These are phyloP conservation scores for Onchidella celtica DNA, from an alignment of 2,888 invertebrate genomes.

Conservation along the genomic window DNA sequence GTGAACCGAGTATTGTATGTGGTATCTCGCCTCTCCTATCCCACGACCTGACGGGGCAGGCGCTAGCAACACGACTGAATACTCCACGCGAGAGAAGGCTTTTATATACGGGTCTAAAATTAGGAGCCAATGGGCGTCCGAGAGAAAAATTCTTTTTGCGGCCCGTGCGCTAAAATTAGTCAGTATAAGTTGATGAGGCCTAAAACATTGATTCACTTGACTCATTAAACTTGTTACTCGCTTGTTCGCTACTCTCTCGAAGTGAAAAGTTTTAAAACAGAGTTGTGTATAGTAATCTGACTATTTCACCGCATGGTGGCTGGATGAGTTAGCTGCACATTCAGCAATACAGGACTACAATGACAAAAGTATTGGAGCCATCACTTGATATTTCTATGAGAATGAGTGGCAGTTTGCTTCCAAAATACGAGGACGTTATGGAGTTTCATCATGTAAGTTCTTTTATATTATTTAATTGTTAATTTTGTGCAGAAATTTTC, in stretches of 20 bases:
- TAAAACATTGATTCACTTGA: too few species aligned
- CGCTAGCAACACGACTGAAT: background rate
- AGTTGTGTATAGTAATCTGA: background rate
- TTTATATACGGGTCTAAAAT: background rate
- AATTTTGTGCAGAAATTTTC: too few species aligned
- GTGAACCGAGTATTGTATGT: background rate
- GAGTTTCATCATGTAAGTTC: conserved; percentile 63
- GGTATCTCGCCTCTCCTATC: background rate
- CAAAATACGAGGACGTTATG: conserved; percentile 57
- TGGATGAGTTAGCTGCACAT: too few species aligned
- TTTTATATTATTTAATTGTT: conserved; percentile 4
- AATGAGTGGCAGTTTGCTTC: conserved; percentile 41
- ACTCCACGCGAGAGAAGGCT: background rate
- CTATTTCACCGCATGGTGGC: too few species aligned
- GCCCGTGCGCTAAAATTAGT: too few species aligned
- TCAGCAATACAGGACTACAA: conserved; percentile 26
- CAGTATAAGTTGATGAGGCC: too few species aligned
- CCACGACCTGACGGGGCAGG: background rate
- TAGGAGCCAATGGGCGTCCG: too few species aligned
- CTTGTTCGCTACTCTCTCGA: background rate
- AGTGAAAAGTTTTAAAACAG: background rate
- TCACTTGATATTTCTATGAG: conserved; percentile 47
- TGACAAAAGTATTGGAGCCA: conserved; percentile 56
- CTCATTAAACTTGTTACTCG: background rate
- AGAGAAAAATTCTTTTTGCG: too few species aligned